Base-by-base conservation (phyloP, 2,797 vertebrate genomes). In the Hydrolagus colliei region DNA sequence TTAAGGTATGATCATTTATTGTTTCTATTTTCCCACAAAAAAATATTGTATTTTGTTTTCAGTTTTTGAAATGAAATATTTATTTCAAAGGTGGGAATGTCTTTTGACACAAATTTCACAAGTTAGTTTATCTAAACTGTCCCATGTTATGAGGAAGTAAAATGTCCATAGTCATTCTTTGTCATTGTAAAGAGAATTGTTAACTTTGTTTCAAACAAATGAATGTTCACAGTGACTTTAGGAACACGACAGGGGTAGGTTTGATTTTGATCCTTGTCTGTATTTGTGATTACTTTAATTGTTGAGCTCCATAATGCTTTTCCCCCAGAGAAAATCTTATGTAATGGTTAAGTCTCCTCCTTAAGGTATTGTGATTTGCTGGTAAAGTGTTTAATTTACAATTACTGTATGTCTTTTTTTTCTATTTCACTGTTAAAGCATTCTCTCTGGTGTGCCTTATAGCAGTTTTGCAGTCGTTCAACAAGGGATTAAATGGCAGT, bases 401-500 rank as follows among this genome's bases (percentile, higher is more conserved):
- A 71, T 20, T 52, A 27, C 27, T 27, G 27, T 27, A 52, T 52
- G 41, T 52, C 41, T 6, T 52, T 52, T 52, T 52, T 52, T 52
- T 52, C 41, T 52, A 52, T 52, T 52, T 52, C 6, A 52, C 88
- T 88, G 87, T 92, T 93, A 90, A 92, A 92, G 89, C 90, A 89
- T 91, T 92, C 93, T 94, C 93, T 93, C 92, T 90, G 90, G 91
- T 93, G 93, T 92, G 93, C 92, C 91, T 86, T 68, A 78, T 93
- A 96, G 95, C 94, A 91, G 95, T 96, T 96, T 96, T 96, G 95
- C 94, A 95, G 96, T 96, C 95, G 93, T 96, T 96, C 95, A 95
- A 94, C 95, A 93, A 94, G 92, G 97, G 96, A 97, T 98, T 98
- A 99, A 98, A 98, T 98, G 96, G 96, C 96, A 94, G 96, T 96